Evolutionary conservation across 2,888 invertebrate species (phyloP).

Genomic region (Nasonia oneida): DNA sequence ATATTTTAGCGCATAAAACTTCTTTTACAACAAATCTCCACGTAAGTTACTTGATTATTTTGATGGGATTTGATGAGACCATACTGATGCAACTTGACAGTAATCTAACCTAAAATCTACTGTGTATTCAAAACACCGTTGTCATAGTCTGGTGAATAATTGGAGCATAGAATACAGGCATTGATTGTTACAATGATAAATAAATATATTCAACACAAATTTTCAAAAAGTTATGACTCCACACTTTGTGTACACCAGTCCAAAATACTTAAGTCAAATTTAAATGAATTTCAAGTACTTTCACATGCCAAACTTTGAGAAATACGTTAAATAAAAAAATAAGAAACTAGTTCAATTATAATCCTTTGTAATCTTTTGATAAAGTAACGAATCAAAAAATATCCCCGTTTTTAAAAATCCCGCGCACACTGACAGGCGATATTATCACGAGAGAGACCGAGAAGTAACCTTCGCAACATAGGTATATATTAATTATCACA

Average conservation of each 20-base stretch:
- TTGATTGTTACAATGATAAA: no score
- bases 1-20: neutral
- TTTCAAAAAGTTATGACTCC: no score
- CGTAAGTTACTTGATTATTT: neutral
- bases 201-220: no score
- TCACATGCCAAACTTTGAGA: no score
- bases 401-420: slow-evolving; percentile 1
- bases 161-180: no score
- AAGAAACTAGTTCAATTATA: neutral
- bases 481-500: no score
- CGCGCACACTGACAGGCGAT: slow-evolving; percentile 7
- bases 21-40: neutral
- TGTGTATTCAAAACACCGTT: neutral
- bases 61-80: neutral
- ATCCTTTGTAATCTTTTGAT: neutral
- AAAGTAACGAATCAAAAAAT: neutral
- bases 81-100: slow-evolving; percentile 3
- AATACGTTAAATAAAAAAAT: no score
- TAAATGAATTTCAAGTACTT: no score
- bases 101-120: slow-evolving; percentile 42
- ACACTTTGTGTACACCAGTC: no score
- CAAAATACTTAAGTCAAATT: no score
- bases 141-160: neutral
- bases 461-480: no score
- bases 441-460: neutral